These are phyloP conservation scores for Sakesphorus luctuosus DNA, from an alignment of 2,113 vertebrate species.

Conservation along the genomic window DNA sequence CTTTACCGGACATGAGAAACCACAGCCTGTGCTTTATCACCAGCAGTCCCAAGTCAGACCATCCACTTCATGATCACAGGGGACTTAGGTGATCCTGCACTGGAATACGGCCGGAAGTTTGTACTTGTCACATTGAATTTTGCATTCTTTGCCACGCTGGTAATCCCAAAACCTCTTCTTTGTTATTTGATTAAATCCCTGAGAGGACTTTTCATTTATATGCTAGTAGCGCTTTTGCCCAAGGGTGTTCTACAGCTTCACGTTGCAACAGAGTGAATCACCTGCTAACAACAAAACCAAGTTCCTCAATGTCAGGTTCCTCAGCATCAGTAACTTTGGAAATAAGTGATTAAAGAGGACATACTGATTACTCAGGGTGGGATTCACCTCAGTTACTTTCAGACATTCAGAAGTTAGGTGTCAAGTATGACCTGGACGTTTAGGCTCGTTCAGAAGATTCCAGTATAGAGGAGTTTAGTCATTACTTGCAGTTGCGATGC, in stretches of 20 bases:
- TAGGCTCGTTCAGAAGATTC: neutral
- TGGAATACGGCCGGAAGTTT: neutral
- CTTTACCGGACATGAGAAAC: neutral
- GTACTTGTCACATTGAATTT: neutral
- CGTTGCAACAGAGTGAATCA: neutral
- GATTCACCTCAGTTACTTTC: neutral
- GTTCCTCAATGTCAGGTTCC: neutral
- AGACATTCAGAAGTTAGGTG: neutral
- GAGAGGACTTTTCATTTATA: neutral
- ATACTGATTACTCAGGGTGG: neutral
- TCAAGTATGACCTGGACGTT: neutral
- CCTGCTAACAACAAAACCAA: neutral
- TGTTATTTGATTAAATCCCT: neutral
- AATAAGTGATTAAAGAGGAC: neutral
- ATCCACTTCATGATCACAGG: accelerated
- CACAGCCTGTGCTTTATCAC: neutral
- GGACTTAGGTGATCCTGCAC: neutral
- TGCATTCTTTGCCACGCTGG: neutral
- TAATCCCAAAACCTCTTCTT: neutral
- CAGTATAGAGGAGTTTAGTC: neutral
- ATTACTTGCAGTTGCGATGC: accelerated
- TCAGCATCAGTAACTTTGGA: neutral
- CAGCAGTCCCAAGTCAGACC: neutral
- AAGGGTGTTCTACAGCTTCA: neutral
- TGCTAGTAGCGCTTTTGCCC: neutral